phyloP scores from a whole-genome alignment of 2,113 vertebrate species.

The Plecturocebus donacophilus region DNA sequence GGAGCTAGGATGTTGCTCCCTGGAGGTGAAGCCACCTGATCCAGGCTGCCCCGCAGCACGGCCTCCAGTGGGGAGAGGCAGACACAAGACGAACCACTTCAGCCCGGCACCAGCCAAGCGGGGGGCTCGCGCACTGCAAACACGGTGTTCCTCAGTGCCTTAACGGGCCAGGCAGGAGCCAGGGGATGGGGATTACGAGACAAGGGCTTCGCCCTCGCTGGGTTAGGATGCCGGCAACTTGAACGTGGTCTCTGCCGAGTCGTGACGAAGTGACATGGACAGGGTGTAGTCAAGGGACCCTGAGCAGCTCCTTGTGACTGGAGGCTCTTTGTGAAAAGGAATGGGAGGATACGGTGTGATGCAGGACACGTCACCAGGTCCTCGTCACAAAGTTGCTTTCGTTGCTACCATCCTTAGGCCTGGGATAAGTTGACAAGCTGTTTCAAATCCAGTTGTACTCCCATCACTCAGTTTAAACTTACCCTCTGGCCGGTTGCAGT shows the following conservation, averaged over 20 bases:
- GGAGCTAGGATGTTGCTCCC: background rate
- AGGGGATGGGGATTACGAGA: no score
- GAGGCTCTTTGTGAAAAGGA: no score
- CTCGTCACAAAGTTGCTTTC: background rate
- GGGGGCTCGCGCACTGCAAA: no score
- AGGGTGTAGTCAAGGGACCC: background rate
- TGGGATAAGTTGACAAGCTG: background rate
- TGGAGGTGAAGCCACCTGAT: background rate
- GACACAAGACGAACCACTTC: no score
- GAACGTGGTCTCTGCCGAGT: no score
- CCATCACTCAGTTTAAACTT: background rate
- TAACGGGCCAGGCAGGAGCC: background rate
- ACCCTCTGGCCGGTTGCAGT: background rate
- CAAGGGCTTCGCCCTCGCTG: background rate
- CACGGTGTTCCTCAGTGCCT: background rate
- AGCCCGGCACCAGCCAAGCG: background rate
- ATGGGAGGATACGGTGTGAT: background rate
- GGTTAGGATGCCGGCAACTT: background rate
- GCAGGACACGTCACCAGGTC: background rate
- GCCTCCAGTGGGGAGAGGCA: background rate
- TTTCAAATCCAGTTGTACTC: background rate
- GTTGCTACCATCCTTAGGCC: background rate
- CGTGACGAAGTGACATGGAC: rapidly evolving
- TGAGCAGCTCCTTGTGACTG: background rate
- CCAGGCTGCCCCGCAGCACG: background rate